Percentiles rank a stretch among this genome's conserved stretches.
Conservation (phyloP, 2,797 vertebrate species). For the Melanotaenia pygmaea region DNA sequence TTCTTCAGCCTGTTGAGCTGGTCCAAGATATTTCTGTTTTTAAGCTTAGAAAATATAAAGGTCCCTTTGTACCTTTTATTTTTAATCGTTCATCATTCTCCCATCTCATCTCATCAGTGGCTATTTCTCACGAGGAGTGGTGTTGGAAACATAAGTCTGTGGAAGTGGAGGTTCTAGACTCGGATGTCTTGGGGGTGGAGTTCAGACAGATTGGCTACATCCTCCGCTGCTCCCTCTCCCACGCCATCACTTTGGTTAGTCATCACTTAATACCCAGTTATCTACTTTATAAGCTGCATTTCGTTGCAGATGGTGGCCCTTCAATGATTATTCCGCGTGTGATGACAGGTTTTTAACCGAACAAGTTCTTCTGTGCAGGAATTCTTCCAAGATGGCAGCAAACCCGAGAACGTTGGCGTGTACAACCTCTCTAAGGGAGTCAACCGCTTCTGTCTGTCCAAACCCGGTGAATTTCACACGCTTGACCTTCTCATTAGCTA, state of each 20-base stretch:
- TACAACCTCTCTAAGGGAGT: constrained; percentile 98
- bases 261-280: neutral
- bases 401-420: constrained; percentile 96
- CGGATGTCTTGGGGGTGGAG: constrained; percentile 88
- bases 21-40: constrained; percentile 1
- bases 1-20: constrained; percentile 21
- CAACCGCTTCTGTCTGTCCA: constrained; percentile 98
- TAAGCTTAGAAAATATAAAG: neutral
- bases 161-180: constrained; percentile 92
- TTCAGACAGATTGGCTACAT: constrained; percentile 98
- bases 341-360: neutral
- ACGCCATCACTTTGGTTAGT: constrained; percentile 95
- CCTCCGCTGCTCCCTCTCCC: constrained; percentile 95
- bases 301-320: neutral
- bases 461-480: constrained; percentile 87
- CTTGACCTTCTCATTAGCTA: constrained; percentile 51
- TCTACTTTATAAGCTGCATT: neutral
- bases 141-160: constrained; percentile 98
- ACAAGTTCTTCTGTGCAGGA: constrained; percentile 82
- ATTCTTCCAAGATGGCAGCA: constrained; percentile 97
- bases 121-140: constrained; percentile 96
- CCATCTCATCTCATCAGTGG: constrained; percentile 75
- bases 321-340: neutral
- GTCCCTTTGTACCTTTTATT: neutral
- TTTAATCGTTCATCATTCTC: neutral